Evolutionary conservation across 2,113 vertebrate species (phyloP), one percentile per base, ranked within the genome.

Genomic region (Otus sunia): DNA sequence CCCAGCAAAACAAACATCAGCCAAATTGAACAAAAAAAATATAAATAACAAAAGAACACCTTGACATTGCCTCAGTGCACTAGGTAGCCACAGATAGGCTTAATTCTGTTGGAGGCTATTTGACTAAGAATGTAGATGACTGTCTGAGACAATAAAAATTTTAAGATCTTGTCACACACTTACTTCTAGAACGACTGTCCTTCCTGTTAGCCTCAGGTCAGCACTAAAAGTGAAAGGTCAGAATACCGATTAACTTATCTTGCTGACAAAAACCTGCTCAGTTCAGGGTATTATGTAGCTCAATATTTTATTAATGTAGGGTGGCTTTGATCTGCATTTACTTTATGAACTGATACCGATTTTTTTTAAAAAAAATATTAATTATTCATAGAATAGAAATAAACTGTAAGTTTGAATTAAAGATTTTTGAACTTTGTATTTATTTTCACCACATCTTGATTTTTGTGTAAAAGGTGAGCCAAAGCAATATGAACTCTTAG

Each of bases 181-280:
- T 77, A n/a, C 45, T 92, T 66, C 32, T 37, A 87, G 71, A 95
- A 25, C 0, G 4, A 41, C 68, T 77, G 72, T 86, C 81, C 82
- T 94, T 92, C 52, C 45, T 73, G 59, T 66, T 73, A 85, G n/a
- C 66, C 53, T 92, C 45, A 76, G 80, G 58, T 92, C 81, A 92
- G 49, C 18, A 34, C n/a, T 76, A 34, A 73, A 91, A 94, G 68
- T 94, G 68, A 95, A 91, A 97, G 74, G 62, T 79, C 77, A 59
- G 77, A 91, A 85, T 95, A 87, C 49, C 80, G 95, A 91, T 95
- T 89, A 95, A 89, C 53, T 94, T 83, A 56, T 56, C 66, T 71
- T 76, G 49, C 53, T 1, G 0, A 66, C 12, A 78, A 66, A 90
- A 90, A 36, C 4, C 5, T 53, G 25, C 39, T 78, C 66, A 18